These are phyloP conservation scores for Mayetiola destructor DNA, from an alignment of 2,888 invertebrate genomes.

Conservation along the genomic window DNA sequence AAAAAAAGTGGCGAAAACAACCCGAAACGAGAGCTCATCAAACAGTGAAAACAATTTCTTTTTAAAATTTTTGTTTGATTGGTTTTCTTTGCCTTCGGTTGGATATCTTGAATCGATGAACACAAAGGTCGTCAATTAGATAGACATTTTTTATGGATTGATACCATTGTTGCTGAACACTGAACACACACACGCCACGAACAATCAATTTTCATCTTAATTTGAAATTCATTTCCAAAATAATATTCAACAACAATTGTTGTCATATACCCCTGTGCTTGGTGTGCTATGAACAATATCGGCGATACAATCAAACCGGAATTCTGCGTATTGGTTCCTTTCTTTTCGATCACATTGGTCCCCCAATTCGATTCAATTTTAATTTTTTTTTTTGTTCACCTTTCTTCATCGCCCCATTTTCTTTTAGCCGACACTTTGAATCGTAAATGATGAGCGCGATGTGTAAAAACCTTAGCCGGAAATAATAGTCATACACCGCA, in stretches of 20 bases:
- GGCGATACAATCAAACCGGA: constrained; percentile 11
- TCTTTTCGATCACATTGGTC: not conserved
- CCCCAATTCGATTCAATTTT: no score
- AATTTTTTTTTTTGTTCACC: not conserved
- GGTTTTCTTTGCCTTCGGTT: not conserved
- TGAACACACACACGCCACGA: no score
- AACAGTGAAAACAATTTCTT: not conserved
- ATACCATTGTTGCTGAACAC: no score
- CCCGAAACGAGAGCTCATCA: not conserved
- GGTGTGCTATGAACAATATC: not conserved
- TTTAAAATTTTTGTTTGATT: not conserved
- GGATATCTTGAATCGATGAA: not conserved
- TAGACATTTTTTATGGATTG: no score
- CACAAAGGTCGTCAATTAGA: constrained; percentile 12
- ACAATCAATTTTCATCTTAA: no score
- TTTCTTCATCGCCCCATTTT: no score
- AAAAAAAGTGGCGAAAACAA: not conserved
- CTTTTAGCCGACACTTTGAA: no score
- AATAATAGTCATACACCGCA: not conserved
- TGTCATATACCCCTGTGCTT: no score
- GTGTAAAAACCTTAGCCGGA: not conserved
- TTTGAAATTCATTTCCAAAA: no score
- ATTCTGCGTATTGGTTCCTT: constrained; percentile 13
- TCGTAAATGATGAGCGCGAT: constrained; percentile 2
- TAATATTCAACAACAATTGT: no score